phyloP scores from a whole-genome alignment of 2,113 vertebrate species.

The Oryzias celebensis region DNA sequence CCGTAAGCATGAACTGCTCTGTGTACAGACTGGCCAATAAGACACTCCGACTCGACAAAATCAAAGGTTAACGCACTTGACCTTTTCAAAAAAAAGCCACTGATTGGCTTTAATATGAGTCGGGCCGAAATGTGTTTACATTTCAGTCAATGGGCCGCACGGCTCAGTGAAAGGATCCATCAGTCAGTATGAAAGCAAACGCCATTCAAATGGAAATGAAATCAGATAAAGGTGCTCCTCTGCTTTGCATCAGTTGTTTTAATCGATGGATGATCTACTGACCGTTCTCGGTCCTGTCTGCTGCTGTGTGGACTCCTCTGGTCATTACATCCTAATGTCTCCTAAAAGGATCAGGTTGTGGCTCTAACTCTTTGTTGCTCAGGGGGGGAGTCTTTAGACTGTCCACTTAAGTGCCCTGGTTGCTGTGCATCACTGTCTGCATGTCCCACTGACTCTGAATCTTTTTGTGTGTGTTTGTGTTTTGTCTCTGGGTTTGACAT shows the following conservation, averaged over 20 bases:
- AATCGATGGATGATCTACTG: background rate
- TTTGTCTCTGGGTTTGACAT: constrained; percentile 18
- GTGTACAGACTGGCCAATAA: constrained; percentile 77
- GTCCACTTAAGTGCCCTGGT: constrained; percentile 29
- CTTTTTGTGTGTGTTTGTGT: constrained; percentile 9
- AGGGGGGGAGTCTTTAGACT: constrained; percentile 23
- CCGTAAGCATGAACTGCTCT: constrained; percentile 60
- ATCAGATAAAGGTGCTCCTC: constrained; percentile 2
- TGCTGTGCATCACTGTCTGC: constrained; percentile 26
- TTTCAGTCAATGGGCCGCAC: background rate
- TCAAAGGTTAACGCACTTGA: constrained; percentile 67
- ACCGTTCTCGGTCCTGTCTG: constrained; percentile 1
- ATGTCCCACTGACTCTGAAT: constrained; percentile 2
- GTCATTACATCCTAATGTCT: constrained; percentile 26
- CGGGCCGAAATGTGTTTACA: background rate
- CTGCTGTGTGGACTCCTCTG: background rate
- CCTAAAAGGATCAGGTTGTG: constrained; percentile 15
- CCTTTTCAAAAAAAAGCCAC: constrained; percentile 7
- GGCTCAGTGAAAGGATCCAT: constrained; percentile 4
- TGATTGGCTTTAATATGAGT: constrained; percentile 4
- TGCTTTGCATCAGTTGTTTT: constrained; percentile 15
- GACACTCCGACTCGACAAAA: constrained; percentile 70
- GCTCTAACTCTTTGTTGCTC: constrained; percentile 12
- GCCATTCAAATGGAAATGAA: background rate
- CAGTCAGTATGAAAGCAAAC: constrained; percentile 10